phyloP scores from a whole-genome alignment of 2,888 invertebrate species.

The Griposia aprilina region DNA sequence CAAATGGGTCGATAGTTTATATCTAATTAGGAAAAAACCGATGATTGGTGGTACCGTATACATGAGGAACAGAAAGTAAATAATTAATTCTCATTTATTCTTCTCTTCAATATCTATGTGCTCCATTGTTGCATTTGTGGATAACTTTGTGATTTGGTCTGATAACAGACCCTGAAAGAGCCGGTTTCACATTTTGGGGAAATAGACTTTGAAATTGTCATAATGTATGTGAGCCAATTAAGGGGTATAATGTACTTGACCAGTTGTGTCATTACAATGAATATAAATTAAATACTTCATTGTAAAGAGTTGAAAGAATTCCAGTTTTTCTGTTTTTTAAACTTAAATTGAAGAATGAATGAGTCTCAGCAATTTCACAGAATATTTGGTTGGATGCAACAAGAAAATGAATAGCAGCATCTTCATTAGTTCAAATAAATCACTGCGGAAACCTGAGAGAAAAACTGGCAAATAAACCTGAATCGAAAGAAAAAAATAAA shows the following conservation, averaged over 20 bases:
- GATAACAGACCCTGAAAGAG: not conserved
- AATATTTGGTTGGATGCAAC: not conserved
- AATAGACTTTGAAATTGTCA: not conserved
- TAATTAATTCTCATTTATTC: not conserved
- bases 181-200: not conserved
- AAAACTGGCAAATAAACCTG: slow-evolving; percentile 9
- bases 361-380: not conserved
- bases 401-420: not conserved
- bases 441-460: not conserved
- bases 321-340: not conserved
- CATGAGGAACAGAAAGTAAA: not conserved
- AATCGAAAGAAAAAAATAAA: slow-evolving; percentile 10
- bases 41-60: not conserved
- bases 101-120: not conserved
- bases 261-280: not conserved
- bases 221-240: not conserved
- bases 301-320: not conserved
- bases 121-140: not conserved
- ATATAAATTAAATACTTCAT: not conserved
- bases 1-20: not conserved
- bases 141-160: not conserved
- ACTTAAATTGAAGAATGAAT: not conserved
- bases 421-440: not conserved
- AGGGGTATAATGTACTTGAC: not conserved
- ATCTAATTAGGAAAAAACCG: not conserved